Conservation (phyloP, 2,888 invertebrate species). For the Suillia variegata region DNA sequence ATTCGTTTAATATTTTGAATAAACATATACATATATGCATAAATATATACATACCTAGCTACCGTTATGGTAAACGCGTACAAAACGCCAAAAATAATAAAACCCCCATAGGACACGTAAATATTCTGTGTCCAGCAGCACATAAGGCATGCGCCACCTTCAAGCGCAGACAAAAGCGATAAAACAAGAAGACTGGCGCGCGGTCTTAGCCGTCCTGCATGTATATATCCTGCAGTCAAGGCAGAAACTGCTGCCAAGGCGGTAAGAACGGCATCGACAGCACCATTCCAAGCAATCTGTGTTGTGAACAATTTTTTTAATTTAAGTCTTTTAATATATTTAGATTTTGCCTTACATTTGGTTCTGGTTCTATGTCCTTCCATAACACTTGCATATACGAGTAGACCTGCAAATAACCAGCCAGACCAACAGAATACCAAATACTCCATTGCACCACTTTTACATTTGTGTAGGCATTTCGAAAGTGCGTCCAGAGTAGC, state of each 20-base stretch:
- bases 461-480: conserved; percentile 66
- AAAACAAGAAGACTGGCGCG: conserved; percentile 62
- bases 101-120: conserved; percentile 75
- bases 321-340: neutral
- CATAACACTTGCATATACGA: conserved; percentile 77
- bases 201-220: conserved; percentile 49
- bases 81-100: conserved; percentile 75
- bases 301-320: neutral
- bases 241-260: conserved; percentile 70
- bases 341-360: conserved; percentile 47
- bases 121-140: conserved; percentile 67
- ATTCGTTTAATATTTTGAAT: neutral
- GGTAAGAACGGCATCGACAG: conserved; percentile 79
- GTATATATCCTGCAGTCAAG: conserved; percentile 63
- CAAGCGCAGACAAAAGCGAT: conserved; percentile 63
- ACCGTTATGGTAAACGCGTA: conserved; percentile 70
- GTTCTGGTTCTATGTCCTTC: conserved; percentile 63
- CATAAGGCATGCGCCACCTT: conserved; percentile 66
- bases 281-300: conserved; percentile 69
- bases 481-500: conserved; percentile 67
- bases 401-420: conserved; percentile 73
- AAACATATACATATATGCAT: neutral
- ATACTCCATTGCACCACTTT: conserved; percentile 76
- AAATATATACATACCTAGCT: conserved; percentile 42
- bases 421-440: conserved; percentile 77